Base-by-base conservation (phyloP, 2,888 invertebrate species). In the Tribolium freemani region DNA sequence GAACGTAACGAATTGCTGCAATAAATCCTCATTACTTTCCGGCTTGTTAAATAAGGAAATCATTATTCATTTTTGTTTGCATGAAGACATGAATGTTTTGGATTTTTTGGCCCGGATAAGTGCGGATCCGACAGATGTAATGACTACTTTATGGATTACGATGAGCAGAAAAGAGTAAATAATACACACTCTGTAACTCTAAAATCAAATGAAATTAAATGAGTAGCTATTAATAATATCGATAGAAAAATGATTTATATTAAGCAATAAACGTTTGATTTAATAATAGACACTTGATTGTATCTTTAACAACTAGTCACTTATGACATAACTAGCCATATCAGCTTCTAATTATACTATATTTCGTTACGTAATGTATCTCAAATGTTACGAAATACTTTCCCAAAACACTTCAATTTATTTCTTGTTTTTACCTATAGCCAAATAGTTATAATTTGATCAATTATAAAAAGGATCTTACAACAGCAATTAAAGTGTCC, bases 21-120 rank as follows among this genome's bases (percentile, higher is more conserved):
- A 69, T 69, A 69, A 69, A 69, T 69, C 57, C 69, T 69, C 69
- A 69, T 69, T 69, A 69, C 60, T 69, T 69, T 58, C 60, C 60
- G 60, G 69, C 60, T 69, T 60, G 60, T 69, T 69, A 69, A 69
- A 69, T 60, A 53, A 69, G 69, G 60, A 69, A 69, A 60, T 51
- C 69, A 60, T 69, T 69, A 69, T 69, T 69, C 69, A 69, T 69
- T 69, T 69, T 69, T 69, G 45, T 51, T 60, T 69, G 45, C 38
- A 58, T 66, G 54, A 66, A 66, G 50, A 63, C 63, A 63, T 63
- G 51, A 38, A 1, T 44, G 54, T 58, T 58, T 38, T 53, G 4
- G 53, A 53, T 53, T 53, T 64, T 63, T 60, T 63, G 8, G 38
- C 26, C 26, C 26, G 26, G 26, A 3, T 26, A 26, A 26, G 5